Evolutionary conservation across 2,888 invertebrate species (phyloP).

Genomic region (Troides oblongomaculatus): DNA sequence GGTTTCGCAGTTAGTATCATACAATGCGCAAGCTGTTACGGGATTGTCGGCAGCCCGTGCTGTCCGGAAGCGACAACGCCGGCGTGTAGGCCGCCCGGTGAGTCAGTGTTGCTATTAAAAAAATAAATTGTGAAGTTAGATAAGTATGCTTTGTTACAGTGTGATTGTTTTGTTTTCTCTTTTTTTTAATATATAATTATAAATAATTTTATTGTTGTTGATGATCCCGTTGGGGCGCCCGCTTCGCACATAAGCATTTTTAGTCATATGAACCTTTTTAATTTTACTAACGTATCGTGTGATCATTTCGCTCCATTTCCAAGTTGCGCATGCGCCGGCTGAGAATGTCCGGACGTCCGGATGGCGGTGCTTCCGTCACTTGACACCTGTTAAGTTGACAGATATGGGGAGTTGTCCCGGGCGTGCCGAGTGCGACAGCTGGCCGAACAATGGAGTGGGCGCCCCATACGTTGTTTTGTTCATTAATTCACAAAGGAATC

Average conservation of each 20-base stretch:
- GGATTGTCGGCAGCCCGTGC: neutral
- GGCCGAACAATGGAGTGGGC: neutral
- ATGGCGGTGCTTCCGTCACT: constrained; percentile 11
- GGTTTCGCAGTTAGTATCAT: neutral
- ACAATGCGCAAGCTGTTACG: neutral
- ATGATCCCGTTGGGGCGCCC: constrained; percentile 34
- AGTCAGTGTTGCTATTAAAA: constrained; percentile 30
- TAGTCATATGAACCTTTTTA: constrained; percentile 33
- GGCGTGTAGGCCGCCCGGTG: neutral
- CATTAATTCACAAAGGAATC: constrained; percentile 48
- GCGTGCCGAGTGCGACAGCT: neutral
- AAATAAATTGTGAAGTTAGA: constrained; percentile 35
- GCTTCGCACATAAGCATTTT: constrained; percentile 23
- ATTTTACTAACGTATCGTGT: constrained; percentile 31
- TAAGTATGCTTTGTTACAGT: constrained; percentile 43
- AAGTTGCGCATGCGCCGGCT: constrained; percentile 1
- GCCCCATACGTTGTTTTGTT: constrained; percentile 24
- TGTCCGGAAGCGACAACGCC: neutral
- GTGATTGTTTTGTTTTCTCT: constrained; percentile 51
- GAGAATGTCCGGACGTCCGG: neutral
- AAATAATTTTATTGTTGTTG: constrained; percentile 57
- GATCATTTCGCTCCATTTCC: constrained; percentile 8
- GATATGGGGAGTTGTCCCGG: neutral
- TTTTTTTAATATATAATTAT: constrained; percentile 41
- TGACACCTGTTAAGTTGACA: constrained; percentile 26